Evolutionary conservation across 2,888 invertebrate genomes (phyloP).

Genomic region (Dolichomitus sp.): DNA sequence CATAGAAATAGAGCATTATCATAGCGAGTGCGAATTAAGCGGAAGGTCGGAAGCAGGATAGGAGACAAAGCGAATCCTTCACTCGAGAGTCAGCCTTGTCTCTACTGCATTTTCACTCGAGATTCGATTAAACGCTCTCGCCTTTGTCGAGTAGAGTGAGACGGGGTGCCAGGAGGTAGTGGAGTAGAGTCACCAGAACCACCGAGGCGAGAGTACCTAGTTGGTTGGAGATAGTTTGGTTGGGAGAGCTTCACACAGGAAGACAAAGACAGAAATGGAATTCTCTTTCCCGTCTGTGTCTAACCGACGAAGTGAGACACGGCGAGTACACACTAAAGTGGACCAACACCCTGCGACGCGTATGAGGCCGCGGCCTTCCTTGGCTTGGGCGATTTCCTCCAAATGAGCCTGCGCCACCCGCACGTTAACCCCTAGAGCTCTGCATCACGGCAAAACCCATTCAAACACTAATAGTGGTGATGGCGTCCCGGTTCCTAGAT

Average conservation of each 20-base stretch:
- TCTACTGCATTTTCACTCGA: constrained; percentile 62
- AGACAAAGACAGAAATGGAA: constrained; percentile 48
- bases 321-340: constrained; percentile 13
- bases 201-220: constrained; percentile 25
- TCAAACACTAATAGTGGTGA: constrained; percentile 25
- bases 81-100: constrained; percentile 64
- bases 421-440: constrained; percentile 10
- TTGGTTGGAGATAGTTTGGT: constrained; percentile 24
- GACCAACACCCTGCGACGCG: constrained; percentile 22
- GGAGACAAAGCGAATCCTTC: constrained; percentile 55
- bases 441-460: constrained; percentile 18
- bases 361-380: background rate
- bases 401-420: constrained; percentile 18
- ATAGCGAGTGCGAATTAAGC: constrained; percentile 50
- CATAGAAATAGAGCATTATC: constrained; percentile 35
- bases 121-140: constrained; percentile 69
- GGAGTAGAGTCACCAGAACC: constrained; percentile 21
- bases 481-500: constrained; percentile 19
- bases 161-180: background rate
- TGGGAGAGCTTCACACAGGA: constrained; percentile 24
- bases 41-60: constrained; percentile 13
- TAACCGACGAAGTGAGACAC: background rate
- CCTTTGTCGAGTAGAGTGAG: constrained; percentile 55
- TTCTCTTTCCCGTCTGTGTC: constrained; percentile 16
- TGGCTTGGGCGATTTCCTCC: constrained; percentile 27